phyloP scores from a whole-genome alignment of 2,797 vertebrate genomes.

The Galaxias olidus region DNA sequence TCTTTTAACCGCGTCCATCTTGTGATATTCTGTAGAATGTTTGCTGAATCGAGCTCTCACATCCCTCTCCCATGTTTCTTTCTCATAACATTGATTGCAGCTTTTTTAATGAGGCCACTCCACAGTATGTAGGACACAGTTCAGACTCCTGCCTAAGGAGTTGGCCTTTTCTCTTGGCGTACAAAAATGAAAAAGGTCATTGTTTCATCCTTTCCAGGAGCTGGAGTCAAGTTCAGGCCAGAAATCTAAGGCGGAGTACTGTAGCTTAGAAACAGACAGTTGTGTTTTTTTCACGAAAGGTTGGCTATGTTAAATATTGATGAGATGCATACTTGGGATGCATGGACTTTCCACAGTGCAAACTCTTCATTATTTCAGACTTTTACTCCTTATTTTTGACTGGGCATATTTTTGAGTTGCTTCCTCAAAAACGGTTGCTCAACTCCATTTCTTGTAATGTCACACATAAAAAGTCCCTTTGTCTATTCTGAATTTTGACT shows the following conservation, averaged over 20 bases:
- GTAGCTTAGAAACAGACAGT: no score
- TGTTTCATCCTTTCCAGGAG: background rate
- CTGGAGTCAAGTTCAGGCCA: background rate
- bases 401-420: no score
- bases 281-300: no score
- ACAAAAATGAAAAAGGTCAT: conserved; percentile 31
- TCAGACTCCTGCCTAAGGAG: conserved; percentile 45
- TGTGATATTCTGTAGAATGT: no score
- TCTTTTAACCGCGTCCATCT: background rate
- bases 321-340: no score
- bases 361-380: no score
- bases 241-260: no score
- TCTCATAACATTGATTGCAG: conserved; percentile 27
- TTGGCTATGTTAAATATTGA: no score
- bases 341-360: no score
- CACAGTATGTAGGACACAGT: conserved; percentile 54
- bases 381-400: no score
- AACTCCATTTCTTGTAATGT: no score
- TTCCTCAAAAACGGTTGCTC: no score
- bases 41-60: background rate
- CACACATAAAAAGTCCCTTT: conserved; percentile 3
- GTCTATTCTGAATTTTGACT: background rate
- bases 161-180: conserved; percentile 46
- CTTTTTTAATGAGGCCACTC: conserved; percentile 58
- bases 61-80: conserved; percentile 24